Evolutionary conservation across 2,797 vertebrate species (phyloP).

Genomic region (Oceanodroma leucorhoa): DNA sequence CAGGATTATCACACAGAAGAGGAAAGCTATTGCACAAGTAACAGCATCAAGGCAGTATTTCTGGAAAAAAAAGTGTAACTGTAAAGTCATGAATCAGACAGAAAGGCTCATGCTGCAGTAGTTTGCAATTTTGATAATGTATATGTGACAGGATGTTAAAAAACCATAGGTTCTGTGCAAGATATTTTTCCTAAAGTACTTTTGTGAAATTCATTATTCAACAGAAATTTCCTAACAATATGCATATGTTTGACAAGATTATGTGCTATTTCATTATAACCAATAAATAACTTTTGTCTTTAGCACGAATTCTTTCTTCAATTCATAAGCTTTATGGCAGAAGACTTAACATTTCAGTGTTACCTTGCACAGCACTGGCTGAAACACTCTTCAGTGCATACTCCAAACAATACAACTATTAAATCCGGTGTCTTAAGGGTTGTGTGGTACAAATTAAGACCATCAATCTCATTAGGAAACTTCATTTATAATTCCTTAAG

Average conservation of each 20-base stretch:
- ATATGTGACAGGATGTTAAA: not conserved
- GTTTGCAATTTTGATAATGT: not conserved
- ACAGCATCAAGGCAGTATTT: not conserved
- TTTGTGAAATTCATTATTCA: conserved; percentile 20
- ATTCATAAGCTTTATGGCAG: not conserved
- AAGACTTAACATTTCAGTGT: not conserved
- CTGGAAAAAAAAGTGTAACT: not conserved
- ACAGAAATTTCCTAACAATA: not conserved
- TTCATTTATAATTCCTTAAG: not conserved
- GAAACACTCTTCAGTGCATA: not conserved
- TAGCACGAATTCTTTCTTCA: not conserved
- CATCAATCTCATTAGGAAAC: not conserved
- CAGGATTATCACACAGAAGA: not conserved
- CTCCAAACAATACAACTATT: not conserved
- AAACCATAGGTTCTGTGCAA: not conserved
- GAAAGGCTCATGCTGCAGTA: not conserved
- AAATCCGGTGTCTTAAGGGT: not conserved
- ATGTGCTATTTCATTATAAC: conserved; percentile 22
- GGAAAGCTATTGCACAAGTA: not conserved
- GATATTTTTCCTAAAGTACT: conserved; percentile 21
- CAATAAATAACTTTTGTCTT: not conserved
- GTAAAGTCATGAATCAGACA: not conserved
- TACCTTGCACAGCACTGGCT: not conserved
- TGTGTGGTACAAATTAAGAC: not conserved
- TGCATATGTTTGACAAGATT: not conserved